These are phyloP conservation scores for Nibea albiflora DNA, from an alignment of 2,113 vertebrate genomes.

Conservation along the genomic window DNA sequence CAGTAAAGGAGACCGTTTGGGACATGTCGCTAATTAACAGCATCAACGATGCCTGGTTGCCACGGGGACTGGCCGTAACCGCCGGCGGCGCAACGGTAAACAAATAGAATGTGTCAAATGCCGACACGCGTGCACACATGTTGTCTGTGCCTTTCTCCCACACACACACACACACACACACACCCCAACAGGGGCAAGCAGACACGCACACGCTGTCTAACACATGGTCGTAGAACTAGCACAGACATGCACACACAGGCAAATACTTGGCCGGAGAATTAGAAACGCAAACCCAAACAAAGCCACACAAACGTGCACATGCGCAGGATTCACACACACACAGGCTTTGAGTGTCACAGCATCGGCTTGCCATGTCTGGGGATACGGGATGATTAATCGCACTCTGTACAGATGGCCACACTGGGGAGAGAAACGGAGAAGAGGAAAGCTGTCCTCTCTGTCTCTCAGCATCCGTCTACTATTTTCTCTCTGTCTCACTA, in stretches of 20 bases:
- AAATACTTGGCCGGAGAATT: constrained; percentile 39
- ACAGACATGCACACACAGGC: constrained; percentile 34
- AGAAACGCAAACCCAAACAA: constrained; percentile 27
- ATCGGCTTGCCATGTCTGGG: constrained; percentile 69
- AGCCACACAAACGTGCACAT: constrained; percentile 30
- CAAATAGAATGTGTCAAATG: constrained; percentile 66
- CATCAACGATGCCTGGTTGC: constrained; percentile 52
- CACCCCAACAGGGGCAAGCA: background rate
- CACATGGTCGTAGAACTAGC: constrained; percentile 12
- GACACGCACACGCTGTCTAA: background rate
- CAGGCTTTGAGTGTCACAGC: constrained; percentile 63
- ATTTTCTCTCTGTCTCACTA: constrained; percentile 17
- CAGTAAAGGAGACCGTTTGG: constrained; percentile 38
- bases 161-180: background rate
- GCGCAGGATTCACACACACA: constrained; percentile 25
- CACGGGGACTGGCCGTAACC: constrained; percentile 47
- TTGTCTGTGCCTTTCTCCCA: background rate
- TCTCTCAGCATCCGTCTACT: constrained; percentile 50
- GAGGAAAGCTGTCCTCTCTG: constrained; percentile 55
- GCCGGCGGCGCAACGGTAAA: constrained; percentile 46
- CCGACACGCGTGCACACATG: constrained; percentile 28
- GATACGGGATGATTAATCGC: constrained; percentile 78
- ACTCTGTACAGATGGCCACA: constrained; percentile 76
- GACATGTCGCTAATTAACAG: constrained; percentile 73
- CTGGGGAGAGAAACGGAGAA: constrained; percentile 59